Evolutionary conservation across 2,113 vertebrate species (phyloP), one percentile per base, ranked within the genome.

Genomic region (Lepidothrix coronata): DNA sequence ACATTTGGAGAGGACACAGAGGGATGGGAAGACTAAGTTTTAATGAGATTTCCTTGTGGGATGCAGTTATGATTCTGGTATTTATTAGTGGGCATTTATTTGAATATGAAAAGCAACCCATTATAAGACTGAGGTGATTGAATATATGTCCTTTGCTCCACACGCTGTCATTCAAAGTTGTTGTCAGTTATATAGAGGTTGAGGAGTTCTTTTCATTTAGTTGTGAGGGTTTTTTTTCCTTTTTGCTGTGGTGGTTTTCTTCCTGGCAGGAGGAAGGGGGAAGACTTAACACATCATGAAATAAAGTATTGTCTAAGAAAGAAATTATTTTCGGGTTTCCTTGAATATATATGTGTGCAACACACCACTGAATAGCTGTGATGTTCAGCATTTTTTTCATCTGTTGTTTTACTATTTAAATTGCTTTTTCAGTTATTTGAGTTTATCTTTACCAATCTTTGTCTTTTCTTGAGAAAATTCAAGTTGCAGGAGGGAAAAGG

Each of bases 81-180:
- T 96, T 95, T 96, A 93, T 94, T 96, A 78, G 63, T n/a, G 23
- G 79, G 37, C 52, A 75, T 96, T 93, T 94, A 96, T 95, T 96
- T 86, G 65, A 91, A 95, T 91, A 91, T 95, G 84, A 87, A 92
- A 92, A 94, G 59, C 74, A 91, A 39, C 51, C 67, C 19, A 80
- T 82, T 89, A 59, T 41, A 65, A 91, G 58, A 78, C n/a, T 49
- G 41, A 87, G 66, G 58, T 94, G 72, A 81, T 63, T 94, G 86
- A 95, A 92, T 88, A 88, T 35, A 66, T 44, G 86, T 95, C 46
- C 55, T 93, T 93, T 86, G 63, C 92, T 84, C 55, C 43, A 86
- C 65, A 28, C 0, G 12, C 43, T 97, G 72, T 93, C 72, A 91
- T 95, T 96, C 91, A 91, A 91, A 91, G 46, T 55, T 80, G 68